phyloP scores from a whole-genome alignment of 2,113 vertebrate genomes.

The Rhinoderma darwinii region DNA sequence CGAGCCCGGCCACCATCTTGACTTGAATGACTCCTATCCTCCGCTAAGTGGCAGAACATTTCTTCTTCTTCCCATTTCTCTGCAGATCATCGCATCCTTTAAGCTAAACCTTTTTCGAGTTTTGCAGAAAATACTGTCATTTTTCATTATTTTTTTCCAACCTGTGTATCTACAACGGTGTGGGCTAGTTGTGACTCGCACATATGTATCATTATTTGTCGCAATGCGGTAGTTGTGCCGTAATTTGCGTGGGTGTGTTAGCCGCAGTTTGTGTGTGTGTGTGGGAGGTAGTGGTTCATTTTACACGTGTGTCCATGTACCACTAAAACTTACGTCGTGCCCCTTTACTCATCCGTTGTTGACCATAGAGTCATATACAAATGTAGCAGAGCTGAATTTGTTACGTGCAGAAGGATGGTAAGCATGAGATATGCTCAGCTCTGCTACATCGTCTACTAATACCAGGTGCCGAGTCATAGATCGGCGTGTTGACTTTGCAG shows the following conservation, averaged over 20 bases:
- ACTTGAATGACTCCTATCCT: neutral
- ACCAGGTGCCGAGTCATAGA: neutral
- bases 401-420: too few species aligned
- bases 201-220: constrained; percentile 44
- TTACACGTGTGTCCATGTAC: constrained; percentile 21
- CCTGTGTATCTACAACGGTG: neutral
- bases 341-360: constrained; percentile 12
- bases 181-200: constrained; percentile 60
- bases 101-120: neutral
- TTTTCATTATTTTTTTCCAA: neutral
- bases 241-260: constrained; percentile 47
- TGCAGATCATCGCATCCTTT: neutral
- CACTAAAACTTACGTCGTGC: neutral
- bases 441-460: neutral
- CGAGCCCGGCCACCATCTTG: neutral
- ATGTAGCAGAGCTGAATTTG: neutral
- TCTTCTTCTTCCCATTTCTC: neutral
- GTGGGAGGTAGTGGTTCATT: constrained; percentile 39
- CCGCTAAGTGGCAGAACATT: neutral
- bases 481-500: neutral
- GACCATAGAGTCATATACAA: neutral
- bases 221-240: constrained; percentile 39
- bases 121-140: neutral
- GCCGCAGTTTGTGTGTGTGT: constrained; percentile 31
- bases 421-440: neutral